phyloP scores from a whole-genome alignment of 2,888 invertebrate species.

The Cephus rjabovi region DNA sequence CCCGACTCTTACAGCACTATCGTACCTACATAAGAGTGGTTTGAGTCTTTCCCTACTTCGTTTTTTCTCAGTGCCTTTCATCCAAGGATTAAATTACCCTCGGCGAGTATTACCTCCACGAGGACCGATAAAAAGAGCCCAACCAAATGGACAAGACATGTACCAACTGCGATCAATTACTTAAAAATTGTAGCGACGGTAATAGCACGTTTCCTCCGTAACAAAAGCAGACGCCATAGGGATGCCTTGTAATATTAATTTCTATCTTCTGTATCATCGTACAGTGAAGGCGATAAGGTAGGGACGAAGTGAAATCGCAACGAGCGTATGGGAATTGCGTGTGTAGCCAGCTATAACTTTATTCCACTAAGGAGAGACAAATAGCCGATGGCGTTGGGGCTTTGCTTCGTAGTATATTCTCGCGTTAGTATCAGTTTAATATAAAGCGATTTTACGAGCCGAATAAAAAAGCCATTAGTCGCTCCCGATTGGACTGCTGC shows the following conservation, averaged over 20 bases:
- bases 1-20: background rate
- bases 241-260: background rate
- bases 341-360: background rate
- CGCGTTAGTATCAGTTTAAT: slow-evolving; percentile 47
- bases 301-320: background rate
- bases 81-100: background rate
- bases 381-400: background rate
- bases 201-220: background rate
- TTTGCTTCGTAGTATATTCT: slow-evolving; percentile 28
- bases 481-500: slow-evolving; percentile 36
- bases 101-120: background rate
- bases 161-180: background rate
- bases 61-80: background rate
- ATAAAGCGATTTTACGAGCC: slow-evolving; percentile 53
- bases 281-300: background rate
- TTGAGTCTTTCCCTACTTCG: background rate
- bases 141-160: background rate
- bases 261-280: background rate
- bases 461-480: slow-evolving; percentile 55
- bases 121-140: background rate
- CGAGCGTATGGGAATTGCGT: background rate
- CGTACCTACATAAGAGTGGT: background rate
- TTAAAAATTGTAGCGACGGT: background rate
- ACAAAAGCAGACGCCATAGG: background rate
- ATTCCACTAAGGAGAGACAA: background rate